phyloP scores from a whole-genome alignment of 1,140 invertebrate genomes.

The Brachionus manjavacas region DNA sequence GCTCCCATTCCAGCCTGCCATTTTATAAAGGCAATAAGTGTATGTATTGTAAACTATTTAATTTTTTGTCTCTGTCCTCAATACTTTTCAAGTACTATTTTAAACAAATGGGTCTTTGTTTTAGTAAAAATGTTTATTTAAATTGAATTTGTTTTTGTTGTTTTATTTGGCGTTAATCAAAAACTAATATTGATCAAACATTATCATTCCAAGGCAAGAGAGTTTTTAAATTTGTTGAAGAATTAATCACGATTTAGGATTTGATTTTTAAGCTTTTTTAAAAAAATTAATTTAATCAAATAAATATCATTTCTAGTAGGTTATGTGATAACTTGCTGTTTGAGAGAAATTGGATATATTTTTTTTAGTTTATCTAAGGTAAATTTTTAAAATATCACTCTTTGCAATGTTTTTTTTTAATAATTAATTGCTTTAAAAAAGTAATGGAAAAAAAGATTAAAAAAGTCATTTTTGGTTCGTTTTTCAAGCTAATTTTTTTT shows the following conservation, averaged over 20 bases:
- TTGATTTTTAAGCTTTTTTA: neutral
- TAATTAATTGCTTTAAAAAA: neutral
- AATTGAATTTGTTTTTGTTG: no score
- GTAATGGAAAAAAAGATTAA: neutral
- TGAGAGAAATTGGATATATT: neutral
- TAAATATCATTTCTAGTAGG: neutral
- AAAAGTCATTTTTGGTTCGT: neutral
- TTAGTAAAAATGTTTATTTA: no score
- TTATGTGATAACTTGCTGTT: neutral
- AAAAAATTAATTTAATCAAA: neutral
- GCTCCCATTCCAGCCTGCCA: neutral
- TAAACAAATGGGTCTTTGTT: no score
- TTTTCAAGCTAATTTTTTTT: neutral
- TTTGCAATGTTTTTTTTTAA: neutral
- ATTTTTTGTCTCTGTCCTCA: neutral
- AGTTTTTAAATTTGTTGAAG: no score
- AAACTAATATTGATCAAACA: no score
- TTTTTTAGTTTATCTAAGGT: neutral
- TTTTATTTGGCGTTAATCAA: no score
- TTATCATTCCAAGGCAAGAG: no score
- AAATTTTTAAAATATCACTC: neutral
- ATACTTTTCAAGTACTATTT: no score
- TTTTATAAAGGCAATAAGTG: neutral
- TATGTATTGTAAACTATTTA: neutral
- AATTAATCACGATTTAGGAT: no score